Evolutionary conservation across 2,797 vertebrate species (phyloP), one percentile per base, ranked within the genome.

Genomic region (Malacoctenus gilli): DNA sequence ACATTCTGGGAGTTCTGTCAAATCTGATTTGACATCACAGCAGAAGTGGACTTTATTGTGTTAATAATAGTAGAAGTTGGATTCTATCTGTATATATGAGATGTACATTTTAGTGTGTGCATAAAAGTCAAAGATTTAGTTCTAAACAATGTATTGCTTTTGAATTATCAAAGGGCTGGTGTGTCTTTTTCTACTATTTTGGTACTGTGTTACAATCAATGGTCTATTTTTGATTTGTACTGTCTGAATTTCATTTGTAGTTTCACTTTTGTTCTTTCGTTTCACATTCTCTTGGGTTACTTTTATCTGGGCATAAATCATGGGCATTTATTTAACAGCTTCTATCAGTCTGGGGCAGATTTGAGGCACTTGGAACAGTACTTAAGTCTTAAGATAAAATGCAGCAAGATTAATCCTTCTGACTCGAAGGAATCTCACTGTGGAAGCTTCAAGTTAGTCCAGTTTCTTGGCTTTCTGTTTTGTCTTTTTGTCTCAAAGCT

Each of bases 91-190:
- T 88, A 78, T 63, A 79, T 86, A 76, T 60, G 46, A 73, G 41
- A 65, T 85, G 60, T 84, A 70, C 53, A 80, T 80, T 84, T 15
- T 66, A 75, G 35, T 63, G 39, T 77, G 46, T 67, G 40, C 55
- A 75, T 55, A 72, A 59, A 67, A 74, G 38, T 67, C 2, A 35
- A 44, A 71, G 42, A 58, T 81, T 63, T 79, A 63, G 49, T 42
- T 70, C 54, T 56, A 55, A 49, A 55, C n/a, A 62, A 57, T 61
- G 8, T 72, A 44, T n/a, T 59, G 51, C 4, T 80, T 77, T 75
- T 79, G 32, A 42, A 84, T 81, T 74, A 78, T 88, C 69, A 82
- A 89, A 92, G 89, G 89, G 88, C 89, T 91, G 68, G 78, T 83
- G 74, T 84, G 60, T 78, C 40, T 75, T 78, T 77, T 86, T 77